Evolutionary conservation across 35 echinoderm and acorn worm genomes (phyloP), one percentile per base, ranked within the genome.

Genomic region (Stichopus chloronotus): DNA sequence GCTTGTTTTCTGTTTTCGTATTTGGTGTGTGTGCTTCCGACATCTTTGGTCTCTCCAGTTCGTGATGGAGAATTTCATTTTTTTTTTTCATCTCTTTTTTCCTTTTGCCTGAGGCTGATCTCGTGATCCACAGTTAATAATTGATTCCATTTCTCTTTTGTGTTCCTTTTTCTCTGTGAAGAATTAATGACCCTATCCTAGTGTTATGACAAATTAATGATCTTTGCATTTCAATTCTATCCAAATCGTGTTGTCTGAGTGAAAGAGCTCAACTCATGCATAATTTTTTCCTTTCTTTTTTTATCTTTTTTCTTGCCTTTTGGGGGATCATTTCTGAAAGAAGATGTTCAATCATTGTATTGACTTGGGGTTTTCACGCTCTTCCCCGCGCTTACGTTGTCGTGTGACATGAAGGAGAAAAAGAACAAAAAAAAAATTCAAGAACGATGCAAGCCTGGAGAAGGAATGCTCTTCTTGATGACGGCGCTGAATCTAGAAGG

Each of bases 181-280:
- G 69, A 74, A 74, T 74, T 74, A 74, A 74, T 74, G 69, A 74
- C 69, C 69, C n/a, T 74, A 74, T 16, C 69, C 82, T 23, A 85
- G 54, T 85, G 55, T 85, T 58, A 85, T 85, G 55, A 85, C 82
- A 85, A 85, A 85, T 85, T 85, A 58, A 85, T 85, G 82, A 58
- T 58, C 57, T 58, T 85, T 85, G 82, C 82, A 58, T 85, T 85
- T 85, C 57, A 85, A 85, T 58, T 85, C 69, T 21, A n/a, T 74
- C 69, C 17, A 20, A 74, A 74, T 74, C 69, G 69, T 74, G 69
- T 74, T 21, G 69, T 74, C 69, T 7, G 69, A 74, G 69, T 74
- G 22, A 74, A 74, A 74, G 22, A 20, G 13, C 17, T 19, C 69
- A 74, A 74, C 69, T 74, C 11, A n/a, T 74, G 69, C 11, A 74